Evolutionary conservation across 2,113 vertebrate genomes (phyloP).

Genomic region (Baryphthengus martii): DNA sequence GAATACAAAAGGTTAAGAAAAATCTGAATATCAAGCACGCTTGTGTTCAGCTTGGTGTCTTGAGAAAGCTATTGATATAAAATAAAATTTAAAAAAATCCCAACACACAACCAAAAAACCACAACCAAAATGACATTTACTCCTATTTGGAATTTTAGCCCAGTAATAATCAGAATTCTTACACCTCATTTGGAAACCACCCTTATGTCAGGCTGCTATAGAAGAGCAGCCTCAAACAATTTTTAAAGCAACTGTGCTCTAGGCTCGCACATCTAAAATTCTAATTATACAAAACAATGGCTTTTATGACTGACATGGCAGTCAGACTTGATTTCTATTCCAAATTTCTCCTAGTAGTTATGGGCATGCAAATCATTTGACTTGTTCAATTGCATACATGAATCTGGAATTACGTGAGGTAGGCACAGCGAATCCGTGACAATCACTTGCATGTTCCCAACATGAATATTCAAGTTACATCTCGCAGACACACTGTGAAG

Average conservation of each 20-base stretch:
- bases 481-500: neutral
- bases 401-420: neutral
- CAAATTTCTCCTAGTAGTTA: neutral
- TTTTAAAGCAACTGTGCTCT: neutral
- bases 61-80: neutral
- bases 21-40: neutral
- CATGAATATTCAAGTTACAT: neutral
- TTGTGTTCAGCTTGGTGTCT: neutral
- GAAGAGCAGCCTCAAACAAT: neutral
- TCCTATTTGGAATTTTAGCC: neutral
- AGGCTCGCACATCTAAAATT: neutral
- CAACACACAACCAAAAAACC: too few relatives aligned
- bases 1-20: neutral
- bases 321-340: neutral
- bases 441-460: neutral
- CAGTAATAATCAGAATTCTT: neutral
- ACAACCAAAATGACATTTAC: too few relatives aligned
- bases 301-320: neutral
- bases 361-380: neutral
- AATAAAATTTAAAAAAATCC: neutral
- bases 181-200: neutral
- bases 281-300: neutral
- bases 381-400: neutral
- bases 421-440: neutral
- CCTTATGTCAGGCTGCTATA: neutral